phyloP scores from a whole-genome alignment of 2,113 vertebrate species.

The Cyprinus carpio region DNA sequence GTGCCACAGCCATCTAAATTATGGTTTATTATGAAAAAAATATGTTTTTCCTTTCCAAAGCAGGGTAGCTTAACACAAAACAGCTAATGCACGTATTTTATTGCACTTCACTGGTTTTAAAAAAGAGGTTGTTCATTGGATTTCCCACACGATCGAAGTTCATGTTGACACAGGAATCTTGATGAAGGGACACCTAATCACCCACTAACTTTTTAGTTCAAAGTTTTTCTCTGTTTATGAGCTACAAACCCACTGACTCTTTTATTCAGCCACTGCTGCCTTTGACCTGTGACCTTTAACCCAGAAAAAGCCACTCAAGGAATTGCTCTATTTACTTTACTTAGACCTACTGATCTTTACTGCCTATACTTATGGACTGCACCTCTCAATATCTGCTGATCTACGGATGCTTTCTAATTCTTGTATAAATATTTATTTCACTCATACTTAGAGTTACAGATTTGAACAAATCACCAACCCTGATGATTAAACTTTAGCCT shows the following conservation, averaged over 20 bases:
- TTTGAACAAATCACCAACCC: neutral
- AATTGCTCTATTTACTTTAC: neutral
- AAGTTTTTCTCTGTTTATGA: conserved; percentile 29
- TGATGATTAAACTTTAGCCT: neutral
- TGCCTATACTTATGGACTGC: too few species aligned
- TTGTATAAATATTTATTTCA: neutral
- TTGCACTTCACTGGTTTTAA: neutral
- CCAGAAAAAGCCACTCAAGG: neutral
- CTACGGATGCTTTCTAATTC: neutral
- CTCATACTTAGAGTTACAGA: neutral
- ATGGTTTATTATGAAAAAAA: conserved; percentile 1
- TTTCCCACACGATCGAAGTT: conserved; percentile 13
- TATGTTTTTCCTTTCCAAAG: neutral
- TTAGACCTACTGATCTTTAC: too few species aligned
- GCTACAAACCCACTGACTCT: conserved; percentile 25
- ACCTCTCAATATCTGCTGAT: neutral
- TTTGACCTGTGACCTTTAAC: conserved; percentile 27
- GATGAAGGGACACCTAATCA: conserved; percentile 9
- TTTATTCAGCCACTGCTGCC: neutral
- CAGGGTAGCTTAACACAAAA: neutral
- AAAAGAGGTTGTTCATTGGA: neutral
- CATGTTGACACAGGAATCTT: conserved; percentile 27
- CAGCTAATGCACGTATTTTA: neutral
- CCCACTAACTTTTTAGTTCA: conserved; percentile 13
- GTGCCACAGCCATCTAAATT: neutral